These are phyloP conservation scores for Ostrea denselamellosa DNA, from an alignment of 1,140 invertebrate genomes.

Conservation along the genomic window DNA sequence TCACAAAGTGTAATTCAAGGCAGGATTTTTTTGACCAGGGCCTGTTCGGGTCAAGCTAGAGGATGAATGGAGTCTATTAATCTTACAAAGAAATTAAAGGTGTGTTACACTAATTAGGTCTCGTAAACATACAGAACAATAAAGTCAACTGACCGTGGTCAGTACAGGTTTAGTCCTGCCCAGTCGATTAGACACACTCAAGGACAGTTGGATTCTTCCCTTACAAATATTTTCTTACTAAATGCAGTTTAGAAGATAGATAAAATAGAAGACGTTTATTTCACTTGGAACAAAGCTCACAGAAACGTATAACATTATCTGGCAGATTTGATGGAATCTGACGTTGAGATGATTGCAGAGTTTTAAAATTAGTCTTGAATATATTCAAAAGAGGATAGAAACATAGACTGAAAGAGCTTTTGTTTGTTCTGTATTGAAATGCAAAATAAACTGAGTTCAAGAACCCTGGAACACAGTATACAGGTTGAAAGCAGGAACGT, in stretches of 20 bases:
- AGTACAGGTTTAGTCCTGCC: neutral
- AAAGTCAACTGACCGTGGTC: conserved; percentile 13
- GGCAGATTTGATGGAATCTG: neutral
- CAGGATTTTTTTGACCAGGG: neutral
- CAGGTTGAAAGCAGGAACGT: neutral
- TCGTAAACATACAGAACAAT: neutral
- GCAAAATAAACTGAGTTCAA: neutral
- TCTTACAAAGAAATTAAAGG: conserved; percentile 21
- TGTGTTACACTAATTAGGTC: conserved; percentile 22
- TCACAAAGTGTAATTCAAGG: conserved; percentile 20
- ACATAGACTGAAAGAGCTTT: neutral
- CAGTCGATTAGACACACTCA: neutral
- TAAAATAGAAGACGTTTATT: too few relatives aligned
- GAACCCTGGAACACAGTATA: neutral
- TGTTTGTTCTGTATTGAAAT: conserved; percentile 12
- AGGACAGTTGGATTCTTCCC: neutral
- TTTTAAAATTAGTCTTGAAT: neutral
- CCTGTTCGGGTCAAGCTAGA: neutral
- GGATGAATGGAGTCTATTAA: conserved; percentile 27
- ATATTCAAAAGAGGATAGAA: neutral
- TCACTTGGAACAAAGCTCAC: neutral
- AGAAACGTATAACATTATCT: neutral
- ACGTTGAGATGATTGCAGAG: neutral
- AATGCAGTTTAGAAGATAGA: neutral
- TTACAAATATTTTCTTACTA: neutral